Percentiles rank a stretch among this genome's conserved stretches.
Conservation (phyloP, 35 echinoderm and acorn worm genomes). For the Hemicentrotus pulcherrimus region DNA sequence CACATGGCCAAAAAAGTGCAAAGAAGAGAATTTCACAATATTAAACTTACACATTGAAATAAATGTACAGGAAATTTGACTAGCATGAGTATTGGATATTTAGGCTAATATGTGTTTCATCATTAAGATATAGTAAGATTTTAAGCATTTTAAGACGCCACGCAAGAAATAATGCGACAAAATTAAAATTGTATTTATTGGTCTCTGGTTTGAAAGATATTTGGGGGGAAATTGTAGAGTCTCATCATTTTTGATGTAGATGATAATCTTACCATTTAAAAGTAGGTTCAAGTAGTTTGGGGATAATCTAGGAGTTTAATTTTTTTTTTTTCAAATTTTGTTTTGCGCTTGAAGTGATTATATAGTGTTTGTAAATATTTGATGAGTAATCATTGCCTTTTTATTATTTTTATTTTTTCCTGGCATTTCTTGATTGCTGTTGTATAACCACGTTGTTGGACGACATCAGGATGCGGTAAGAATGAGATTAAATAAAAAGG, state of each 20-base stretch:
- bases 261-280: background rate
- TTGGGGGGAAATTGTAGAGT: background rate
- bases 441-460: background rate
- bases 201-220: background rate
- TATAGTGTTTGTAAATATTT: background rate
- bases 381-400: background rate
- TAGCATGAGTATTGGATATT: too few relatives aligned
- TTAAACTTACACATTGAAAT: too few relatives aligned
- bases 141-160: background rate
- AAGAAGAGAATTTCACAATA: too few relatives aligned
- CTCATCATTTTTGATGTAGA: background rate
- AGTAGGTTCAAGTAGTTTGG: background rate
- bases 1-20: too few relatives aligned
- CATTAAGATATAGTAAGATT: background rate
- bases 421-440: background rate
- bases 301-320: background rate
- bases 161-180: background rate
- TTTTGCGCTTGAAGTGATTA: background rate
- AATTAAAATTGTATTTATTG: background rate
- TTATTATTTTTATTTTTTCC: background rate
- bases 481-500: constrained; percentile 33
- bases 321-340: background rate
- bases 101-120: background rate
- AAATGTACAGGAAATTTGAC: too few relatives aligned
- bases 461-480: constrained; percentile 34